Evolutionary conservation across 2,797 vertebrate genomes (phyloP).

Genomic region (Bufotes viridis): DNA sequence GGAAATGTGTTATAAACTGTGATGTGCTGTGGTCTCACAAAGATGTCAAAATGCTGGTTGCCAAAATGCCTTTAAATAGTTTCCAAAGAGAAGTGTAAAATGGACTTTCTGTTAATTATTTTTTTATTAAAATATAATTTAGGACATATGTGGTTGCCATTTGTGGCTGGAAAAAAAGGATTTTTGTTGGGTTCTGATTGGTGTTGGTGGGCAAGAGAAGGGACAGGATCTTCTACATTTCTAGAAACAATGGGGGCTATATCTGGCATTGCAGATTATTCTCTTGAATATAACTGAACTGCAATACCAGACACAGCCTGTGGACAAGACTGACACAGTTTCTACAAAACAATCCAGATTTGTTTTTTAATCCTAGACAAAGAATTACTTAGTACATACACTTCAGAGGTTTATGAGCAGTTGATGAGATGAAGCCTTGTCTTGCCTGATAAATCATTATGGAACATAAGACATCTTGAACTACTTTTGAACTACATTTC

Average conservation of each 20-base stretch:
- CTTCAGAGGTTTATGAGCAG: not conserved
- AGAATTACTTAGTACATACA: not conserved
- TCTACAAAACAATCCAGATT: not conserved
- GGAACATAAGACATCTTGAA: conserved; percentile 16
- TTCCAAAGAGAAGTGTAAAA: not conserved
- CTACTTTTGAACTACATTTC: conserved; percentile 1
- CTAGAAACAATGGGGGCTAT: not conserved
- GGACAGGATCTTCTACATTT: not conserved
- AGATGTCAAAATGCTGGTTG: not conserved
- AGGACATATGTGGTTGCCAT: not conserved
- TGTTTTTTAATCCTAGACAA: not conserved
- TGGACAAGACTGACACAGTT: not conserved
- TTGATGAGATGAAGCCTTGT: not conserved
- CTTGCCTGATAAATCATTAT: not conserved
- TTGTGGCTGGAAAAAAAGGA: too few species aligned
- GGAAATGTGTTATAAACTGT: not conserved
- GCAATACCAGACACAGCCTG: not conserved
- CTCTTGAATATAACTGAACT: not conserved
- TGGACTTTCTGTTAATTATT: not conserved
- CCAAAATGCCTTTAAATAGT: not conserved
- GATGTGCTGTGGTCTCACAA: not conserved
- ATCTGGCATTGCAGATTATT: not conserved
- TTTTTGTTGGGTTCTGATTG: not conserved
- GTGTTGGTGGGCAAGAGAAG: not conserved
- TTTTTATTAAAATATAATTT: not conserved